Conservation (phyloP, 1,140 invertebrate genomes). For the Lysiphlebus fabarum region DNA sequence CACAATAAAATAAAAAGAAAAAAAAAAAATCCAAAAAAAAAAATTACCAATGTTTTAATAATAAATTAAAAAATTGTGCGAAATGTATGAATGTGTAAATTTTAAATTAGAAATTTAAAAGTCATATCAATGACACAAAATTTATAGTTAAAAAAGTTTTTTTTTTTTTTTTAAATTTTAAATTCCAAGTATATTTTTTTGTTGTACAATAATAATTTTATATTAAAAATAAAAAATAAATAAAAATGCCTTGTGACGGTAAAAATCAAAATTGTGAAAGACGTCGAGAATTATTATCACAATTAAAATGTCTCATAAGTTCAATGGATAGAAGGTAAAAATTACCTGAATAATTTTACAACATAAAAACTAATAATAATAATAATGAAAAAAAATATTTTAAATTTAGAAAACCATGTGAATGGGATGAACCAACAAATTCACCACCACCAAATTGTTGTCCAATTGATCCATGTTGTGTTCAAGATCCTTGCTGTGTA, state of each 20-base stretch:
- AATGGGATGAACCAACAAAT: conserved; percentile 46
- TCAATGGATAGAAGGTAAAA: conserved; percentile 47
- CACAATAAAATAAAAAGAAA: too few relatives aligned
- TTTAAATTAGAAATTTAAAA: too few relatives aligned
- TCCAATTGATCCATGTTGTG: conserved; percentile 17
- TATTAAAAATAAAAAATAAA: conserved; percentile 11
- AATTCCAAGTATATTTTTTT: too few relatives aligned
- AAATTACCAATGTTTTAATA: too few relatives aligned
- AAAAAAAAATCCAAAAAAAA: too few relatives aligned
- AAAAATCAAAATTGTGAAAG: conserved; percentile 44
- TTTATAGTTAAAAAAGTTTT: too few relatives aligned
- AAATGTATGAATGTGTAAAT: too few relatives aligned
- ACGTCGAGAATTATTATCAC: conserved; percentile 39
- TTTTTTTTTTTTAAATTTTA: too few relatives aligned
- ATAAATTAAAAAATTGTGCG: too few relatives aligned
- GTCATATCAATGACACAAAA: too few relatives aligned
- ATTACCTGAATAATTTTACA: too few relatives aligned
- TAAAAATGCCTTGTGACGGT: conserved; percentile 47
- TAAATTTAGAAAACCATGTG: conserved; percentile 44
- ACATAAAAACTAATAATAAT: neutral
- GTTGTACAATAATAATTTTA: too few relatives aligned
- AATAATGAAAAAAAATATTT: conserved; percentile 12
- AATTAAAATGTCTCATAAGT: conserved; percentile 47
- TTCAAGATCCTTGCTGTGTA: conserved; percentile 31
- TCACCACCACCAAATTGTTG: conserved; percentile 31